phyloP scores from a whole-genome alignment of 1,140 invertebrate species.

The Drosophila tropicalis region DNA sequence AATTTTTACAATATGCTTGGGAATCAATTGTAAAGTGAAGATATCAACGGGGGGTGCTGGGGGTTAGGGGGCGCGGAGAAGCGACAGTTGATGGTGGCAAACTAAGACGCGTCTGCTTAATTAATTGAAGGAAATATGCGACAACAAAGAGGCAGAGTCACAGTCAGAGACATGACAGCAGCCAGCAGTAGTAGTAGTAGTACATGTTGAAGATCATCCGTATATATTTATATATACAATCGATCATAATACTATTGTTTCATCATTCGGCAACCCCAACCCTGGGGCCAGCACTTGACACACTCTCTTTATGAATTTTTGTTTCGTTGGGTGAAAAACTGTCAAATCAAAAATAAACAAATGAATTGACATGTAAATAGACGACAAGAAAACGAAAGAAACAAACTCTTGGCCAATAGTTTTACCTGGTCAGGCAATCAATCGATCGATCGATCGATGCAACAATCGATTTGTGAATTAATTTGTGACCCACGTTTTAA shows the following conservation, averaged over 20 bases:
- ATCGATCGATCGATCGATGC: constrained; percentile 5
- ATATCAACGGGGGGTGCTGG: not conserved
- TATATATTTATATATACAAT: constrained; percentile 26
- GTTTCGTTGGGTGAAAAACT: constrained; percentile 5
- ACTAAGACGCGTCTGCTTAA: constrained; percentile 53
- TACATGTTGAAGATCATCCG: not conserved
- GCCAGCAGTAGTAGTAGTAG: not conserved
- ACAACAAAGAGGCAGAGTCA: constrained; percentile 25
- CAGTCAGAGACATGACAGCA: constrained; percentile 4
- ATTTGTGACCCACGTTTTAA: constrained; percentile 52
- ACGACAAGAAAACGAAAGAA: not conserved
- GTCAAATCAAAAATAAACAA: constrained; percentile 36
- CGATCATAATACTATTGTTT: constrained; percentile 38
- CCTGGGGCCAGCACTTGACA: constrained; percentile 59
- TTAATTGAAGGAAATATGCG: constrained; percentile 46
- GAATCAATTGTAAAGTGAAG: constrained; percentile 30
- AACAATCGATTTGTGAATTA: constrained; percentile 42
- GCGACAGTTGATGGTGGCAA: constrained; percentile 21
- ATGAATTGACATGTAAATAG: constrained; percentile 36
- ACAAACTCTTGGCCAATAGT: not conserved
- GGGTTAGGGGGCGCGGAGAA: not conserved
- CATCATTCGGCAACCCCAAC: constrained; percentile 21
- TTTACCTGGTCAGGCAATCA: constrained; percentile 36
- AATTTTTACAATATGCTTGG: constrained; percentile 57
- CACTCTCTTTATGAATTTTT: constrained; percentile 25